phyloP scores from a whole-genome alignment of 2,888 invertebrate species.

The Isotomurus palustris region DNA sequence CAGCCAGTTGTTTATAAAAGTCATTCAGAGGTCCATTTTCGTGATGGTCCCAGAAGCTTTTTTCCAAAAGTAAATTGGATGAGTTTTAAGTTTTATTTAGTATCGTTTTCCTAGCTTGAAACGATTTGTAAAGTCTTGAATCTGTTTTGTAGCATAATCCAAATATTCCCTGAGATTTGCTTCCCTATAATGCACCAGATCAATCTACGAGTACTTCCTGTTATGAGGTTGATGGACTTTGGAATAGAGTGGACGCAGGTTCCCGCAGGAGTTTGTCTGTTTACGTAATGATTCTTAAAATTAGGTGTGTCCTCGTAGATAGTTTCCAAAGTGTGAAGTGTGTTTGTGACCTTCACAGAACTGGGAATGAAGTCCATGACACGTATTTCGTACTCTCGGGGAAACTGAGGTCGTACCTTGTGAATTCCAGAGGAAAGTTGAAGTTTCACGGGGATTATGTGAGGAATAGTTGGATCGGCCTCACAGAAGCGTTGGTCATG shows the following conservation, averaged over 20 bases:
- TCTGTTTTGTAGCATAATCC: too few relatives aligned
- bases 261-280: constrained; percentile 19
- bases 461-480: constrained; percentile 26
- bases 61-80: not conserved
- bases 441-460: not conserved
- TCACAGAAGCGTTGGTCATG: constrained; percentile 15
- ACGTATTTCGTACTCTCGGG: constrained; percentile 18
- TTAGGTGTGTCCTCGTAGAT: not conserved
- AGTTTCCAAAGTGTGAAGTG: not conserved
- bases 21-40: not conserved
- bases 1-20: not conserved
- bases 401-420: constrained; percentile 14
- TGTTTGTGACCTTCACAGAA: not conserved
- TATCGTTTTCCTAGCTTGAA: too few relatives aligned
- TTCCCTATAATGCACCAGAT: constrained; percentile 10
- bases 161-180: too few relatives aligned
- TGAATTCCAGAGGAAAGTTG: constrained; percentile 3
- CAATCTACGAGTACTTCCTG: constrained; percentile 6
- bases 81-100: not conserved
- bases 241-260: constrained; percentile 19
- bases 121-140: too few relatives aligned
- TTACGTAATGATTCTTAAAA: constrained; percentile 10
- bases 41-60: not conserved
- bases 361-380: constrained; percentile 6
- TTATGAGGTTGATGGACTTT: constrained; percentile 15